Percentiles rank a stretch among this genome's conserved stretches.
Evolutionary conservation across 2,888 invertebrate species (phyloP).

Genomic region (Polyommatus icarus): DNA sequence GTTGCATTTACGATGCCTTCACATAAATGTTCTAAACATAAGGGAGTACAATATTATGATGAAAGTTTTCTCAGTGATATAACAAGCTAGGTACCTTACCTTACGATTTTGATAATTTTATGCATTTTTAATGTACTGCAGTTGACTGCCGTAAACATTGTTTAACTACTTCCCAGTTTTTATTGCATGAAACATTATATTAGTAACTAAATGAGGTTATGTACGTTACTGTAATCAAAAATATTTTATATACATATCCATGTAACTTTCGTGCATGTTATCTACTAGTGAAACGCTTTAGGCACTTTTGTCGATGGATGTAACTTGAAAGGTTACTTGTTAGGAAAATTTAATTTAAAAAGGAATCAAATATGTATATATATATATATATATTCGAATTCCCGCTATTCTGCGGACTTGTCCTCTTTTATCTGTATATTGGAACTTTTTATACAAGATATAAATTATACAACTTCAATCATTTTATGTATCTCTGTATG

Average conservation of each 20-base stretch:
- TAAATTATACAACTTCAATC: conserved; percentile 25
- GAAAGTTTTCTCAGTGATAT: conserved; percentile 32
- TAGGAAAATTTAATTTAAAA: conserved; percentile 15
- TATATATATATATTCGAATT: conserved; percentile 25
- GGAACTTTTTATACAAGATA: conserved; percentile 28
- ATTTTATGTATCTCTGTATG: conserved; percentile 11
- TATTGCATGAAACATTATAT: neutral
- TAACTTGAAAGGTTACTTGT: neutral
- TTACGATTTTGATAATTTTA: conserved; percentile 32
- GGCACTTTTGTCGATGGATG: conserved; percentile 10
- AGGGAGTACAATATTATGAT: conserved; percentile 33
- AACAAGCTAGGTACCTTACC: conserved; percentile 7
- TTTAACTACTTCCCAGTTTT: conserved; percentile 11
- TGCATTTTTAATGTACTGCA: conserved; percentile 31
- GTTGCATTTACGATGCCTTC: conserved; percentile 32
- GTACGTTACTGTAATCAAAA: conserved; percentile 19
- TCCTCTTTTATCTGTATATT: conserved; percentile 29
- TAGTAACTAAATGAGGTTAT: conserved; percentile 1
- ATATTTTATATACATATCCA: conserved; percentile 12
- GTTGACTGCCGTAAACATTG: neutral
- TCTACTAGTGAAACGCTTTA: conserved; percentile 22
- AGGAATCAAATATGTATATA: conserved; percentile 15
- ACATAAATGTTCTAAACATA: conserved; percentile 36
- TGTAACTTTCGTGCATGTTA: conserved; percentile 27
- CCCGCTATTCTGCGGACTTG: neutral